Percentiles rank a stretch among this genome's conserved stretches.
Conservation (phyloP, 2,888 invertebrate species). For the Agonum fuliginosum region DNA sequence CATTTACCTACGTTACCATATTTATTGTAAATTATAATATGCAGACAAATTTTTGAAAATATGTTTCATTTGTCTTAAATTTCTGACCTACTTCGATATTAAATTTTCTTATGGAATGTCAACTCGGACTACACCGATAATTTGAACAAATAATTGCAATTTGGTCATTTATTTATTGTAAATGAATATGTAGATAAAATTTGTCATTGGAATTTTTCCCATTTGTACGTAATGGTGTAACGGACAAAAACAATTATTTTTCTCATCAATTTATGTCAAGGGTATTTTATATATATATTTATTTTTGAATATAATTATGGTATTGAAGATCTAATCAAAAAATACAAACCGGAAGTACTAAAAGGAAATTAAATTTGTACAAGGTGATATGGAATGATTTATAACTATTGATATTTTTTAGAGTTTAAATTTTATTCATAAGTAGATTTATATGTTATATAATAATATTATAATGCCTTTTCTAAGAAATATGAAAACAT, state of each 20-base stretch:
- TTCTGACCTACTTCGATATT: too few relatives aligned
- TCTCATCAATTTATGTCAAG: constrained; percentile 23
- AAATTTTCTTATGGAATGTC: too few relatives aligned
- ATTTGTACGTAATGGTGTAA: neutral
- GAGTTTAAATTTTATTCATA: neutral
- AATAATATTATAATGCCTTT: neutral
- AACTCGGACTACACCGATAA: too few relatives aligned
- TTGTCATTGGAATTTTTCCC: constrained; percentile 11
- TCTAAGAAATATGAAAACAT: too few relatives aligned
- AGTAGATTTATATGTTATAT: neutral
- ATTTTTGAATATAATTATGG: neutral
- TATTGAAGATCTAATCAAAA: constrained; percentile 7
- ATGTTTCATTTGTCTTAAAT: too few relatives aligned
- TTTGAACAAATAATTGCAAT: too few relatives aligned
- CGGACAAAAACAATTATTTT: neutral
- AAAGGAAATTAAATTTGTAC: constrained; percentile 9
- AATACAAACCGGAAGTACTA: constrained; percentile 7
- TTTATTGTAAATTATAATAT: too few relatives aligned
- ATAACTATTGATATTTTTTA: neutral
- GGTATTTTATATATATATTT: constrained; percentile 11
- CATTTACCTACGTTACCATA: too few relatives aligned
- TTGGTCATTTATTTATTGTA: too few relatives aligned
- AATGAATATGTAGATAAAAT: constrained; percentile 8
- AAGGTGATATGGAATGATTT: constrained; percentile 24
- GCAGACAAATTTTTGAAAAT: too few relatives aligned